Conservation (phyloP, 1,140 invertebrate species). For the Eupristina koningsbergeri region DNA sequence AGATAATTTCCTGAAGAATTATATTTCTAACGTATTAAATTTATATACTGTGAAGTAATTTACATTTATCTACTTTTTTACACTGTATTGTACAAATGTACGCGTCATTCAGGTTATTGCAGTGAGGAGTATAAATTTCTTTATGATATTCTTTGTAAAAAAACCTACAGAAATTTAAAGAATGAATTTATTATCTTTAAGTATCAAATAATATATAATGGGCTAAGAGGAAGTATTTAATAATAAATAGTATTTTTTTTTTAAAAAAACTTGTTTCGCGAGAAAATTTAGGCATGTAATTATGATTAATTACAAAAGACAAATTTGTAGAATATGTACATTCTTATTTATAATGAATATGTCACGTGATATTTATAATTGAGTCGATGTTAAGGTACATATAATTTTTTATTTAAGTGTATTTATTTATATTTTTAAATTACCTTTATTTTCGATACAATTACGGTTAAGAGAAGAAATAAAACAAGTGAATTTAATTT, state of each 20-base stretch:
- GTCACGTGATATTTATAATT: background rate
- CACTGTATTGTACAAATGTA: background rate
- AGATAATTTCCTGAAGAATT: constrained; percentile 18
- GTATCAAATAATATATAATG: constrained; percentile 8
- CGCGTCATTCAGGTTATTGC: background rate
- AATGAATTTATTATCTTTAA: background rate
- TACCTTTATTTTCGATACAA: background rate
- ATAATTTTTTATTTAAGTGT: background rate
- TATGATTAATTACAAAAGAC: background rate
- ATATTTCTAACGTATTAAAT: constrained; percentile 12
- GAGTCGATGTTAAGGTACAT: background rate
- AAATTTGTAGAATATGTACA: background rate
- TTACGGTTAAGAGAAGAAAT: no score
- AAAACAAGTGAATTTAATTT: no score
- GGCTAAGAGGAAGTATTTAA: background rate
- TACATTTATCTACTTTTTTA: constrained; percentile 13
- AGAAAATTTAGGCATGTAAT: background rate
- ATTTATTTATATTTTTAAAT: background rate
- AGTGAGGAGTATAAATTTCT: background rate
- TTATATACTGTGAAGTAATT: constrained; percentile 24
- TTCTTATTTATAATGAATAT: background rate
- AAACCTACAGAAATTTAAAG: background rate
- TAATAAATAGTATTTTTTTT: background rate
- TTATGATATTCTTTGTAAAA: background rate
- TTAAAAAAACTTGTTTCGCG: background rate